Conservation (phyloP, 2,797 vertebrate species). For the Tapera naevia region DNA sequence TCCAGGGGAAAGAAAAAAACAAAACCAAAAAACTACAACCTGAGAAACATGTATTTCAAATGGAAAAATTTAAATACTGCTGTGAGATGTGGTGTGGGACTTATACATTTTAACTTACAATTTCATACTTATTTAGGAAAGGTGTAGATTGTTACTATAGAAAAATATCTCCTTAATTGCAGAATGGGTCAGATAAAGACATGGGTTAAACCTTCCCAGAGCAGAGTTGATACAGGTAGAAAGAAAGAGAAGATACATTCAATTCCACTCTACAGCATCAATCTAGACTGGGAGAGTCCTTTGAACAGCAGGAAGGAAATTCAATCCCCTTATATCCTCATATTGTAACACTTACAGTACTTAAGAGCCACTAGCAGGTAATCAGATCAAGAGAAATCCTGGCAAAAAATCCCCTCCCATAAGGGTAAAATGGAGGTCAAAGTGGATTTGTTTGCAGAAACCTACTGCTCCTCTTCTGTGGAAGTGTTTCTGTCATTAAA, state of each 20-base stretch:
- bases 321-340: background rate
- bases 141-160: background rate
- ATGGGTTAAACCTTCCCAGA: background rate
- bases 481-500: background rate
- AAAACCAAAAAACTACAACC: background rate
- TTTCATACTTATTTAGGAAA: background rate
- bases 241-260: background rate
- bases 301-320: background rate
- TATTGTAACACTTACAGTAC: background rate
- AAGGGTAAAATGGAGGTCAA: background rate
- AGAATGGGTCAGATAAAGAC: background rate
- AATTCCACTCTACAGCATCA: background rate
- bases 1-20: background rate
- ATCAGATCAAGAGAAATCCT: background rate
- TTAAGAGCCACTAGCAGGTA: background rate
- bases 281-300: background rate
- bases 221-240: background rate
- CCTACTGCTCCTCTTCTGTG: background rate
- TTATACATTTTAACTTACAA: background rate
- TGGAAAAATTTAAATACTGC: background rate
- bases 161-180: background rate
- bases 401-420: background rate
- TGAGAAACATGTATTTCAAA: background rate
- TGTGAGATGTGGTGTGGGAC: background rate
- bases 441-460: background rate